Conservation (phyloP, 2,113 vertebrate genomes). For the Psophia crepitans region DNA sequence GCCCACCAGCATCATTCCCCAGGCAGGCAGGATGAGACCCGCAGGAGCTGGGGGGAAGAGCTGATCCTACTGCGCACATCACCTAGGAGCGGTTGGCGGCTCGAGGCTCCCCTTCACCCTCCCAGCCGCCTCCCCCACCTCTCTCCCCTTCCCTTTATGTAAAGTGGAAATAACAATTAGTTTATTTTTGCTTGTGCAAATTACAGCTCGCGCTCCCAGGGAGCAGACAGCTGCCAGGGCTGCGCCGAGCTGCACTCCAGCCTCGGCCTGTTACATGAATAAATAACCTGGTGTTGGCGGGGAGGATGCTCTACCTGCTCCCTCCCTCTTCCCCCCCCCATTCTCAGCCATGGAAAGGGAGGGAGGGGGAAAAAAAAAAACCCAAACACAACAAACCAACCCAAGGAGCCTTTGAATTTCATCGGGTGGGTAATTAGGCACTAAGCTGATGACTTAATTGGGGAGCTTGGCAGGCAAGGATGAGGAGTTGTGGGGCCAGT, state of each 20-base stretch:
- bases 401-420: not conserved
- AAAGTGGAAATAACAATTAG: constrained; percentile 54
- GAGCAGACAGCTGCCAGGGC: constrained; percentile 48
- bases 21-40: not conserved
- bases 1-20: not conserved
- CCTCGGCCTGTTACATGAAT: constrained; percentile 9
- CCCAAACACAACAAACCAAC: no score
- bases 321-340: no score
- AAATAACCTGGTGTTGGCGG: constrained; percentile 1
- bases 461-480: not conserved
- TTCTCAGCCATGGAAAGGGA: not conserved
- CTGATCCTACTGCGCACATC: rapidly evolving
- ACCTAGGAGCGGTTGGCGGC: not conserved
- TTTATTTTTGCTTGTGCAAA: constrained; percentile 59
- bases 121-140: not conserved
- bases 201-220: constrained; percentile 1
- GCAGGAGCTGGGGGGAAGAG: not conserved
- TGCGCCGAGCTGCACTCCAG: not conserved
- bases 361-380: not conserved
- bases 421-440: not conserved
- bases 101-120: not conserved
- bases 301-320: not conserved
- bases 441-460: not conserved
- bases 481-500: not conserved
- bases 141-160: not conserved